Conservation (phyloP, 2,888 invertebrate genomes). For the Hipparchia semele region DNA sequence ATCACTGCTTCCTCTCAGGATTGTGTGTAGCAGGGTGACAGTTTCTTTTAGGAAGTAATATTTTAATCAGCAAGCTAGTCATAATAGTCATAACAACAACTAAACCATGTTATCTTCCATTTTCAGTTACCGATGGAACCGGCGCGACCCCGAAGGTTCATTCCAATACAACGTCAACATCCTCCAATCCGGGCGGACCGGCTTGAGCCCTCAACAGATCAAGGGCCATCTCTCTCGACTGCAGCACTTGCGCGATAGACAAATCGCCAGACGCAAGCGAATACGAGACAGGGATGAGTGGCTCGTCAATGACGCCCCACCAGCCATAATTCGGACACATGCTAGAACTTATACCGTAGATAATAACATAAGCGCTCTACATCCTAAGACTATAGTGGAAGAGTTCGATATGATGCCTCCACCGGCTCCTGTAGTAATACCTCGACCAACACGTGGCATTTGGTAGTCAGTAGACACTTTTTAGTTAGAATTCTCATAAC, state of each 20-base stretch:
- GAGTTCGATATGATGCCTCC: conserved; percentile 73
- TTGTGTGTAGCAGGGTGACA: too few relatives aligned
- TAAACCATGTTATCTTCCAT: neutral
- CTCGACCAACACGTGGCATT: conserved; percentile 51
- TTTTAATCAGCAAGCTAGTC: neutral
- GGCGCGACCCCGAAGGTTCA: conserved; percentile 74
- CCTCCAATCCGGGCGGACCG: conserved; percentile 69
- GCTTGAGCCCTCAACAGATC: conserved; percentile 69
- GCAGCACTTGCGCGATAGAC: conserved; percentile 70
- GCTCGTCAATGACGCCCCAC: conserved; percentile 65
- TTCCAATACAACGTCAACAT: conserved; percentile 70
- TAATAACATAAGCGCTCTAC: conserved; percentile 79
- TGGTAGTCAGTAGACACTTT: conserved; percentile 43
- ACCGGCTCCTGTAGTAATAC: conserved; percentile 51
- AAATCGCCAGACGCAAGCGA: conserved; percentile 64
- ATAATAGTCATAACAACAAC: too few relatives aligned
- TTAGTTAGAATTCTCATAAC: neutral
- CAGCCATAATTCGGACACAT: conserved; percentile 73
- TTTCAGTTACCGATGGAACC: conserved; percentile 74
- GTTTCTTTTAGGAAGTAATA: too few relatives aligned
- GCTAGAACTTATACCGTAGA: conserved; percentile 80
- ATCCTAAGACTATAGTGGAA: conserved; percentile 84
- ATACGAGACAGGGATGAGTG: conserved; percentile 62
- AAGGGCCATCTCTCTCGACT: conserved; percentile 68
- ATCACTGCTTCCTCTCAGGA: too few relatives aligned